Conservation (phyloP, 2,888 invertebrate species). For the Chymomyza fuscimana region DNA sequence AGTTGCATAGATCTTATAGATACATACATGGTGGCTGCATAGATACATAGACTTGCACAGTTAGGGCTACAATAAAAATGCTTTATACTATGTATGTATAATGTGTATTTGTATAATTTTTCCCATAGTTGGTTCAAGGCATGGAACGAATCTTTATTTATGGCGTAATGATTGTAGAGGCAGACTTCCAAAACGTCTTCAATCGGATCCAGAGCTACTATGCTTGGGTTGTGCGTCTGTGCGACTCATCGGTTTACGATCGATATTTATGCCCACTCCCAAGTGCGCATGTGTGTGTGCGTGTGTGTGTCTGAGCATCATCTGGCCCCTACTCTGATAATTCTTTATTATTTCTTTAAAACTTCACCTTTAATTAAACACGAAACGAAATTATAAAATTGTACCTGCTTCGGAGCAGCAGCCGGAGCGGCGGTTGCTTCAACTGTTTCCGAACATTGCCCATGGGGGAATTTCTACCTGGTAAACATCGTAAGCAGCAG, state of each 20-base stretch:
- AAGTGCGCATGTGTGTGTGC: slow-evolving; percentile 21
- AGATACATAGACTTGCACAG: slow-evolving; percentile 1
- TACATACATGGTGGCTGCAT: slow-evolving; percentile 3
- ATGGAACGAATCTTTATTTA: slow-evolving; percentile 73
- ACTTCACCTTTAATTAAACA: slow-evolving; percentile 75
- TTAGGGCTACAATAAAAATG: slow-evolving; percentile 57
- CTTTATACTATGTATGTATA: slow-evolving; percentile 39
- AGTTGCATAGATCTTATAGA: slow-evolving; percentile 28
- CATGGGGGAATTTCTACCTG: slow-evolving; percentile 68
- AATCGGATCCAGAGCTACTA: slow-evolving; percentile 10
- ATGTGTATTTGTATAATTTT: slow-evolving; percentile 41
- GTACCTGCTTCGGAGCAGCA: slow-evolving; percentile 66
- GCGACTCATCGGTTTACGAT: slow-evolving; percentile 67
- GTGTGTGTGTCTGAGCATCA: slow-evolving; percentile 47
- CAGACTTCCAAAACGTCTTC: slow-evolving; percentile 36
- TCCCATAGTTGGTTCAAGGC: slow-evolving; percentile 61
- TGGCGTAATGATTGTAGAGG: slow-evolving; percentile 67
- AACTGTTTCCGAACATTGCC: slow-evolving; percentile 22
- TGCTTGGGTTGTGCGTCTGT: not conserved
- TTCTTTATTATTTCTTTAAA: slow-evolving; percentile 75
- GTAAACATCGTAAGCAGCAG: slow-evolving; percentile 24
- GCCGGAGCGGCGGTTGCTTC: slow-evolving; percentile 29
- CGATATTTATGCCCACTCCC: slow-evolving; percentile 45
- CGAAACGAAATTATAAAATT: slow-evolving; percentile 75
- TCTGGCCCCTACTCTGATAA: slow-evolving; percentile 62